These are phyloP conservation scores for Uropsilus gracilis DNA, from an alignment of 2,113 vertebrate species.

Conservation along the genomic window DNA sequence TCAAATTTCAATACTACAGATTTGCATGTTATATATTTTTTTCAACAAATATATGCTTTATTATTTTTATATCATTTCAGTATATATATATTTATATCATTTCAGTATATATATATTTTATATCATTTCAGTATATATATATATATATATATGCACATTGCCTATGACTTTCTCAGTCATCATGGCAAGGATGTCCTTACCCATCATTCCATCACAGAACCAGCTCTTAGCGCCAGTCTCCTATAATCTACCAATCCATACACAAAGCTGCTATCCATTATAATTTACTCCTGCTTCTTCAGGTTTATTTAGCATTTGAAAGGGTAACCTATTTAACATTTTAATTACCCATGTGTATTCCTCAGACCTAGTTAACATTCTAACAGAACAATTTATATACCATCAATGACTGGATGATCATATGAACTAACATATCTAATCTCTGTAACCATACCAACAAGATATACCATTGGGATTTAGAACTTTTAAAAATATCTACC, in stretches of 20 bases:
- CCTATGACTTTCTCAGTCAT: not conserved
- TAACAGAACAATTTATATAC: not conserved
- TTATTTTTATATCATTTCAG: too few species aligned
- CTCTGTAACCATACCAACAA: not conserved
- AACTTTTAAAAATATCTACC: not conserved
- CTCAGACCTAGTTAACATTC: too few species aligned
- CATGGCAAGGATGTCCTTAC: not conserved
- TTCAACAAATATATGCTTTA: too few species aligned
- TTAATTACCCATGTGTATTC: too few species aligned
- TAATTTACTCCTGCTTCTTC: not conserved
- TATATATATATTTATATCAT: too few species aligned
- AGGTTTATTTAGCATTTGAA: too few species aligned
- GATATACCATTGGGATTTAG: not conserved
- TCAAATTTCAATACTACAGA: not conserved
- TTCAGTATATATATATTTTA: too few species aligned
- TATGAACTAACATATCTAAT: conserved; percentile 5
- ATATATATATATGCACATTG: not conserved
- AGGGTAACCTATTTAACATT: too few species aligned
- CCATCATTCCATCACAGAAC: not conserved
- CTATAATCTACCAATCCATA: not conserved
- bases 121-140: too few species aligned
- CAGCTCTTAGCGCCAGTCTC: not conserved
- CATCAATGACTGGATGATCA: not conserved
- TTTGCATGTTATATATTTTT: not conserved
- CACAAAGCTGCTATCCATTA: not conserved